These are phyloP conservation scores for Desmophyllum pertusum DNA, from an alignment of 92 coral and sea anemone genomes.

Conservation along the genomic window DNA sequence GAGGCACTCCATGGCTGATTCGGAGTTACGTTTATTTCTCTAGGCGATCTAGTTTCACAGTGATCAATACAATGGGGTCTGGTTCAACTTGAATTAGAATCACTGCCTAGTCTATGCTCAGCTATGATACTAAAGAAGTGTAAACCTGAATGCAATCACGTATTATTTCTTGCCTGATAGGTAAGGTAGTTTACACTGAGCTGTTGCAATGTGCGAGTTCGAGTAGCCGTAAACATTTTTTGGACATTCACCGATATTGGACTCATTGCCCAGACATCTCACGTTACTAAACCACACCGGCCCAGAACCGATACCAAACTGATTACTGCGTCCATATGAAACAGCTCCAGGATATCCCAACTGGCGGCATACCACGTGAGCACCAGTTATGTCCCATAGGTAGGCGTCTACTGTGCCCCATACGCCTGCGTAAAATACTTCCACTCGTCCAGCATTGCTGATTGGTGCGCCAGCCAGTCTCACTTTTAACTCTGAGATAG, in stretches of 20 bases:
- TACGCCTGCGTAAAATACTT: constrained; percentile 14
- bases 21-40: neutral
- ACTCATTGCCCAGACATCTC: constrained; percentile 23
- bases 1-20: too few species aligned
- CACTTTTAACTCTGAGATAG: neutral
- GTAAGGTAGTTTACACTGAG: neutral
- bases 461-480: constrained; percentile 31
- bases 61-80: too few species aligned
- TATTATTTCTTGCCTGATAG: neutral
- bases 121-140: too few species aligned
- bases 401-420: neutral
- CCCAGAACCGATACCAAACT: constrained; percentile 6
- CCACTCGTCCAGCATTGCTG: constrained; percentile 29
- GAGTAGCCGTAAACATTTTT: neutral
- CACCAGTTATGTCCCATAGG: neutral
- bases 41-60: too few species aligned
- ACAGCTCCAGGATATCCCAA: constrained; percentile 17
- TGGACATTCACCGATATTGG: constrained; percentile 17
- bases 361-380: constrained; percentile 30
- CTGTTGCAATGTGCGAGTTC: neutral
- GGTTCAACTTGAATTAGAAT: too few species aligned
- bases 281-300: neutral
- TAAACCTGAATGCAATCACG: too few species aligned
- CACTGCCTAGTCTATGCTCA: too few species aligned
- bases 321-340: neutral